Evolutionary conservation across 2,888 invertebrate genomes (phyloP), one percentile per base, ranked within the genome.

Genomic region (Matsumyia berberina): DNA sequence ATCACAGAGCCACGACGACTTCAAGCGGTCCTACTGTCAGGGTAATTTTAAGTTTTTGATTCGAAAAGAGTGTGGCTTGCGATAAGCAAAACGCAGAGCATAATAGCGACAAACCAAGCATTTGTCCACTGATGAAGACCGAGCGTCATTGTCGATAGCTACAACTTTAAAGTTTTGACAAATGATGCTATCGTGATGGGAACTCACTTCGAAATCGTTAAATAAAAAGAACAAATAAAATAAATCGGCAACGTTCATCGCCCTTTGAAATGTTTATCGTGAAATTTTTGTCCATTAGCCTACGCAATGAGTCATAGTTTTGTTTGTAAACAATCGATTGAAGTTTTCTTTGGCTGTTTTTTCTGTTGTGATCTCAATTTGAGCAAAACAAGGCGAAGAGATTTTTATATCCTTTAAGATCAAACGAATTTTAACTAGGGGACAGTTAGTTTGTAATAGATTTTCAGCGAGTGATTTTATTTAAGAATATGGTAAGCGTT

Each of bases 401-500:
- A 39, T 19, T 17, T n/a, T 19, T 7, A 33, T 33, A 15, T 53
- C 53, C 58, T 11, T 39, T 42, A 39, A 29, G 29, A 17, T 24
- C 9, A 39, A 31, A 58, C 19, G 39, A 8, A 39, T 11, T 24
- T 24, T 5, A 42, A 11, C 12, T 60, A 7, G 15, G 15, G 2
- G n/a, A n/a, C 6, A 5, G 8, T 31, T 29, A 60, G 60, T 60
- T 44, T 42, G 5, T 8, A 42, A 31, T 42, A 15, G 31, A 12
- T 60, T 58, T 24, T 58, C 39, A 29, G 7, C 5, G 58, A 42
- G 29, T 60, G n/a, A n/a, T 51, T 17, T 60, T 19, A 19, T 9
- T 31, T 29, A 1, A 15, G 3, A 31, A 72, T 8, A 58, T 58
- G 60, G 58, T 51, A 29, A 58, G 46, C 7, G 24, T 24, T 24